Base-by-base conservation (phyloP, 1,140 invertebrate species). In the Chionoecetes opilio region DNA sequence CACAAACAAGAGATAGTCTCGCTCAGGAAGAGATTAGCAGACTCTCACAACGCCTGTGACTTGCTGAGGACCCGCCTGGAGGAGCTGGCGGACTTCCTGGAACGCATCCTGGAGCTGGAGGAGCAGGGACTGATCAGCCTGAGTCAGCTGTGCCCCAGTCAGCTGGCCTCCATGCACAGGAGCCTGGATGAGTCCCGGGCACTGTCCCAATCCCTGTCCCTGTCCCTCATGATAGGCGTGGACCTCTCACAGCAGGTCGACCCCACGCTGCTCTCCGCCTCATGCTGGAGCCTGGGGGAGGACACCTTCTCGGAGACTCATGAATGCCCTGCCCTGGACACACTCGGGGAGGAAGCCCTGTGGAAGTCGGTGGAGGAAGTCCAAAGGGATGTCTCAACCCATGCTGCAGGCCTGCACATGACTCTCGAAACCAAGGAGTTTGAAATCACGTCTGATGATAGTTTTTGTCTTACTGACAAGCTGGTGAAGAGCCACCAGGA, bases 81-180 rank as follows among this genome's bases (percentile, higher is more conserved):
- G 96, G 98, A 98, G 96, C 96, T 98, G 94, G 98, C 98, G 2
- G 97, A 97, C 86, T 98, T 98, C 96, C 97, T 98, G 26, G 98
- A 98, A 96, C 98, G 98, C 75, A 97, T 98, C 86, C 96, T 98
- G 9, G 98, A 97, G 91, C 97, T 98, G 96, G 98, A 98, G 96
- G 96, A 97, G 75, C 97, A 93, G 37, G 96, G 96, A 31, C 31
- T 96, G 21, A 96, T 96, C n/a, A 96, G 96, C 85, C 88, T 98
- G 0, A 96, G 97, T 21, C 97, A 97, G 75, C 95, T 98, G 35
- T 97, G 97, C 0, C 96, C 96, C 0, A 97, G 97, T 95, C 97
- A 97, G 53, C 97, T 97, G 6, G 96, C 97, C 84, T 97, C 97
- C 31, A 96, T 98, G 84, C 97, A 97, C 34, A 97, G 97, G 86